Evolutionary conservation across 2,888 invertebrate genomes (phyloP).

Genomic region (Malthinus flaveolus): DNA sequence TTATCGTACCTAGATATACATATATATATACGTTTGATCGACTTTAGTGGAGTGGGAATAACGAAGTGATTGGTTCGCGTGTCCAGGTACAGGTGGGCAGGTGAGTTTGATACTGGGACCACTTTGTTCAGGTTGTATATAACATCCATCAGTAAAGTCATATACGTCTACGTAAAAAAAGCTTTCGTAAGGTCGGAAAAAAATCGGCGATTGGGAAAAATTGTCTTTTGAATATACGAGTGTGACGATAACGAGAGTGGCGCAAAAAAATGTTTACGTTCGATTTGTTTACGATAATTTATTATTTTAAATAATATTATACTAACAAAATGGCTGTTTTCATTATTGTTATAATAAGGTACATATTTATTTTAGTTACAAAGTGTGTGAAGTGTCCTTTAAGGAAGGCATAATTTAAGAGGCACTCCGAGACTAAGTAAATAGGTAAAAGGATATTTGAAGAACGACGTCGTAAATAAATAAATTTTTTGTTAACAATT

Average conservation of each 20-base stretch:
- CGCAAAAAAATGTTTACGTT: neutral
- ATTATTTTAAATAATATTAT: constrained; percentile 3
- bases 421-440: constrained; percentile 19
- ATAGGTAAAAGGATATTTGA: constrained; percentile 25
- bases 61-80: constrained; percentile 30
- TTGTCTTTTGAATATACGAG: neutral
- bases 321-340: constrained; percentile 13
- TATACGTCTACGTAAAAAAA: constrained; percentile 15
- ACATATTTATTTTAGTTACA: constrained; percentile 18
- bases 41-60: constrained; percentile 18
- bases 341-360: constrained; percentile 16
- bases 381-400: constrained; percentile 26
- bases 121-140: constrained; percentile 45
- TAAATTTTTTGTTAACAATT: constrained; percentile 2
- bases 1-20: too few species aligned
- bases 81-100: constrained; percentile 46
- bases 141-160: constrained; percentile 35
- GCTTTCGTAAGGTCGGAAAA: constrained; percentile 1
- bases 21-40: constrained; percentile 26
- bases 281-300: neutral
- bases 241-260: neutral
- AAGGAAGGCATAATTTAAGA: constrained; percentile 24
- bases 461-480: constrained; percentile 12
- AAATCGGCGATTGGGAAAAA: neutral
- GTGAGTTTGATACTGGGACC: constrained; percentile 45